Evolutionary conservation across 2,888 invertebrate species (phyloP).

Genomic region (Sabatieria punctata): DNA sequence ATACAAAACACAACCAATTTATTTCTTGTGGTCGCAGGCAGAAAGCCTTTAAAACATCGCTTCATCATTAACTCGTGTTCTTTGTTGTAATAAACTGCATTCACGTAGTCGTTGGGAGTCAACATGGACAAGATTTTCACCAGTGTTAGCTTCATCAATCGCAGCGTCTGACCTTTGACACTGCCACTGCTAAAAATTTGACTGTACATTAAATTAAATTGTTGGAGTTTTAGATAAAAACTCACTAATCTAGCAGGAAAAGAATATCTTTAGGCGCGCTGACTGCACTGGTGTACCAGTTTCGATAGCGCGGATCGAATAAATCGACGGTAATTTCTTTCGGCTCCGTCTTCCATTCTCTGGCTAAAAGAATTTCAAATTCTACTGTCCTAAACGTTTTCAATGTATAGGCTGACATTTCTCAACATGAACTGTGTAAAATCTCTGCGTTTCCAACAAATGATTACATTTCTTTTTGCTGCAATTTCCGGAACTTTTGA

Average conservation of each 20-base stretch:
- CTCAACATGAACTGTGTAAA: too few relatives aligned
- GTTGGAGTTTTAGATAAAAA: slow-evolving; percentile 1
- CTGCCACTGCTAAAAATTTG: slow-evolving; percentile 9
- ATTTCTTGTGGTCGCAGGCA: slow-evolving; percentile 27
- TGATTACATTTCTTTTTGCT: too few relatives aligned
- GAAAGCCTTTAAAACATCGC: slow-evolving; percentile 17
- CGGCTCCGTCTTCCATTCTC: background rate
- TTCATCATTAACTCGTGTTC: slow-evolving; percentile 8
- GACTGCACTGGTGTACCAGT: slow-evolving; percentile 27
- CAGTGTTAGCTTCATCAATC: slow-evolving; percentile 24
- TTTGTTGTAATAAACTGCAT: slow-evolving; percentile 21
- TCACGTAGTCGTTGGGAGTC: slow-evolving; percentile 26
- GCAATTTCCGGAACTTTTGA: background rate
- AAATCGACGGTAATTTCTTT: slow-evolving; percentile 22
- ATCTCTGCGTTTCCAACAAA: background rate
- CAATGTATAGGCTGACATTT: too few relatives aligned
- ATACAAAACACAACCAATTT: slow-evolving; percentile 16
- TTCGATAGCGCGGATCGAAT: slow-evolving; percentile 26
- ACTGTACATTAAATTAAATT: background rate
- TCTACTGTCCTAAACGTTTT: too few relatives aligned
- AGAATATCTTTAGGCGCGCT: slow-evolving; percentile 26
- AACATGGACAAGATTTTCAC: slow-evolving; percentile 23
- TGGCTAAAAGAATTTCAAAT: background rate
- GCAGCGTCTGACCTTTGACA: slow-evolving; percentile 22
- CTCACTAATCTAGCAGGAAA: slow-evolving; percentile 28